These are phyloP conservation scores for Galeopterus variegatus DNA, from an alignment of 2,113 vertebrate genomes.

Conservation along the genomic window DNA sequence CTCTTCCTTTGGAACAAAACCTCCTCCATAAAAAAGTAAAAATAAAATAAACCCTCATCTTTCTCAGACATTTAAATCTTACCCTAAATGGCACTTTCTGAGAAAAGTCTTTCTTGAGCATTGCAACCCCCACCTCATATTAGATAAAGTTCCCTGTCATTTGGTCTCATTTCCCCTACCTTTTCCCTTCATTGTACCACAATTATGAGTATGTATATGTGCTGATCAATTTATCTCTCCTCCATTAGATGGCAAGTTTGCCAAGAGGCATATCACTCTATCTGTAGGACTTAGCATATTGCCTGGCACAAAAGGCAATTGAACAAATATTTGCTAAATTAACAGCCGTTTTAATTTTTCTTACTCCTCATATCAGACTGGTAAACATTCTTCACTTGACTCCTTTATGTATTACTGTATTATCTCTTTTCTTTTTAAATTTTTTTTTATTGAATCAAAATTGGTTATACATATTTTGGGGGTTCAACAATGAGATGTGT, in stretches of 20 bases:
- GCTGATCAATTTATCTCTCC: background rate
- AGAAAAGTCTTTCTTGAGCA: background rate
- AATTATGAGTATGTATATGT: background rate
- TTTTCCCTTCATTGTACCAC: background rate
- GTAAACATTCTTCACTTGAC: background rate
- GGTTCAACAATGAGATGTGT: too few relatives aligned
- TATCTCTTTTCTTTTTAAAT: background rate
- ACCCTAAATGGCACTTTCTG: background rate
- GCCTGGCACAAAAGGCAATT: background rate
- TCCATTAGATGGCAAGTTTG: background rate
- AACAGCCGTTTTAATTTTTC: background rate
- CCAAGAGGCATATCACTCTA: background rate
- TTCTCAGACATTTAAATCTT: constrained; percentile 24
- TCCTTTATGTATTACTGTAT: background rate
- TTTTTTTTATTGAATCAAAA: too few relatives aligned
- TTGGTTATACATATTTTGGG: too few relatives aligned
- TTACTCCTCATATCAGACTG: background rate
- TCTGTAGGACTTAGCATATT: background rate
- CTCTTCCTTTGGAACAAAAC: constrained; percentile 4
- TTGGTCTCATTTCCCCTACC: background rate
- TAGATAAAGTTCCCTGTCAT: background rate
- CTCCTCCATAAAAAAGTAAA: constrained; percentile 52
- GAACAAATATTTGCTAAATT: constrained; percentile 24
- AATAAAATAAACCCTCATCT: constrained; percentile 35
- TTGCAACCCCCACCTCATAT: too few relatives aligned